phyloP scores from a whole-genome alignment of 2,797 vertebrate genomes.

The Crocidura indochinensis region DNA sequence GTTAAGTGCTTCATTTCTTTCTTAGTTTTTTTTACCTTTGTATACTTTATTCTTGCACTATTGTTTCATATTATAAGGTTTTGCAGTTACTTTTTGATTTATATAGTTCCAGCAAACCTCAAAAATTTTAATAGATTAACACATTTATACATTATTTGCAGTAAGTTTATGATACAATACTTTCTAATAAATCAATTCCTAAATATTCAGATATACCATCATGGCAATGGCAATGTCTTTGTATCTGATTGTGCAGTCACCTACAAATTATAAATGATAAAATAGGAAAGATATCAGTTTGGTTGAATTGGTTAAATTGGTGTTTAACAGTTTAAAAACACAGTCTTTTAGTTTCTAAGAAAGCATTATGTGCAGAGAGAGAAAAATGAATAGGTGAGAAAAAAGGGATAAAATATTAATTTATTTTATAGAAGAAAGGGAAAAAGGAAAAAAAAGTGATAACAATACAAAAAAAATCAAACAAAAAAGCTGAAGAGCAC shows the following conservation, averaged over 20 bases:
- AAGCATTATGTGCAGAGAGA: not conserved
- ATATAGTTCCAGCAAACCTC: not conserved
- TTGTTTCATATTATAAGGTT: not conserved
- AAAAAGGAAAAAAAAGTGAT: no score
- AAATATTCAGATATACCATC: not conserved
- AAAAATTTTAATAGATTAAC: constrained; percentile 11
- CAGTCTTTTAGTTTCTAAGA: not conserved
- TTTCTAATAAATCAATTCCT: not conserved
- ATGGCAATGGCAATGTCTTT: not conserved
- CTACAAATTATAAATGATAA: constrained; percentile 4
- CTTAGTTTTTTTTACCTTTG: not conserved
- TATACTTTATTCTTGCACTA: not conserved
- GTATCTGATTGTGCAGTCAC: no score
- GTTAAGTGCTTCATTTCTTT: not conserved
- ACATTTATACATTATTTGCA: not conserved
- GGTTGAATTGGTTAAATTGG: not conserved
- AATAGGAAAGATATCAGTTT: not conserved
- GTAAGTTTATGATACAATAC: not conserved
- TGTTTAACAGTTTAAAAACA: not conserved
- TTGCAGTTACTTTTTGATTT: not conserved
- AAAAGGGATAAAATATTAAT: not conserved
- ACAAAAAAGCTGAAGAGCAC: no score
- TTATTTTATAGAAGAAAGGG: not conserved
- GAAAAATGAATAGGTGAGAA: not conserved
- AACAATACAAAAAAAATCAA: no score